A percentile compares a stretch with the other conserved stretches of the same genome.
Evolutionary conservation across 2,888 invertebrate genomes (phyloP).

Genomic region (Myathropa florea): DNA sequence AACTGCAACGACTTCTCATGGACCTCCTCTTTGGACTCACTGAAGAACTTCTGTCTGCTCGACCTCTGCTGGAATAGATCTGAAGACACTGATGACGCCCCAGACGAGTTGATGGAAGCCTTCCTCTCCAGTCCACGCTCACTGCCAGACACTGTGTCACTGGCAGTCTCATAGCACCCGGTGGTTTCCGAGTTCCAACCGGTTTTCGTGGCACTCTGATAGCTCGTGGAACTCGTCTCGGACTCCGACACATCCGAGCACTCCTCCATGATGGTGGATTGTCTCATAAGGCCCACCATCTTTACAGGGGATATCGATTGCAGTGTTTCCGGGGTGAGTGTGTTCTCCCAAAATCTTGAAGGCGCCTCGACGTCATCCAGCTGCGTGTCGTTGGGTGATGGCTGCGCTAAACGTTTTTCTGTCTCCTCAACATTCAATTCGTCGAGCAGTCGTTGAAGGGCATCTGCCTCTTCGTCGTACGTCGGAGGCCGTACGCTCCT

Average conservation of each 20-base stretch:
- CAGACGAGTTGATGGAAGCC: conserved; percentile 3
- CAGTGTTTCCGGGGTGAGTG: conserved; percentile 72
- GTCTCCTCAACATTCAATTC: conserved; percentile 73
- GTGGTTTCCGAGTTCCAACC: conserved; percentile 67
- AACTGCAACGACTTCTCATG: conserved; percentile 72
- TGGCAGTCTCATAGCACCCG: conserved; percentile 78
- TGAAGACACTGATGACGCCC: conserved; percentile 9
- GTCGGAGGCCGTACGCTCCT: neutral
- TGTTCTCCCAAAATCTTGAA: conserved; percentile 78
- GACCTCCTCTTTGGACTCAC: neutral
- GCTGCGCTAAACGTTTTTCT: conserved; percentile 72
- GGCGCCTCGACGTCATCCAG: conserved; percentile 79
- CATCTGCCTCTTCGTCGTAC: conserved; percentile 74
- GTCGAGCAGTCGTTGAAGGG: conserved; percentile 74
- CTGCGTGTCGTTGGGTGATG: conserved; percentile 75
- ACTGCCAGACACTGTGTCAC: conserved; percentile 72
- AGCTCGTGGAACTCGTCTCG: conserved; percentile 74
- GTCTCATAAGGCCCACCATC: conserved; percentile 78
- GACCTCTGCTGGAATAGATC: conserved; percentile 45
- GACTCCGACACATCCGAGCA: conserved; percentile 72
- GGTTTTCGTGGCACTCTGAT: conserved; percentile 73
- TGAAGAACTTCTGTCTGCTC: conserved; percentile 44
- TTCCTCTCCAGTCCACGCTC: conserved; percentile 49
- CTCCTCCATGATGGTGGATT: conserved; percentile 79
- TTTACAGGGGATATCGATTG: conserved; percentile 78